Base-by-base conservation (phyloP, 1,140 invertebrate genomes). In the Gryllus bimaculatus region DNA sequence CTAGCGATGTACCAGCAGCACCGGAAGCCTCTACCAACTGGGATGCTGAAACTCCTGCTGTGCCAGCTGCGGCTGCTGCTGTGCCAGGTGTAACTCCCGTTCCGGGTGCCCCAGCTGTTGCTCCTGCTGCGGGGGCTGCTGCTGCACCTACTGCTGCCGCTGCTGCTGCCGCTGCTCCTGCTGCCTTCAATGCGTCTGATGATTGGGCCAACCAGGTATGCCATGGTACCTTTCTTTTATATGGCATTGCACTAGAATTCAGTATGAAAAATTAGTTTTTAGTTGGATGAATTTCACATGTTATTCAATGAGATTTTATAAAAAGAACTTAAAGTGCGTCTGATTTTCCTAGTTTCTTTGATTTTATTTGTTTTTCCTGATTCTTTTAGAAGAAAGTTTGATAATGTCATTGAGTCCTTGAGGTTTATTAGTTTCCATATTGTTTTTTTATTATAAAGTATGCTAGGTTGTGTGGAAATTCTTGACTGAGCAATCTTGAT, bases 91-190 rank as follows among this genome's bases (percentile, higher is more conserved):
- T 82, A 80, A 82, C 82, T 77, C 79, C 54, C 7, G 54, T 66
- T 2, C 10, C 54, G 10, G 54, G 54, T 3, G 77, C 83, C 83
- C 79, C 84, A 39, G 54, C 79, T 82, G 54, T 66, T 66, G 54
- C 54, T 66, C 10, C 54, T 81, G 82, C 83, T 77, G 80, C 85
- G 81, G 79, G 87, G 83, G 83, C 87, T 83, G 83, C 87, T 86
- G 88, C 89, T 86, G 87, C 92, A 87, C 83, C 86, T 88, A 85
- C 90, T 89, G 78, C 83, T 78, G 81, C 84, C 48, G 77, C 83
- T 78, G 81, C 84, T 48, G 81, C 83, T 74, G 81, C 84, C 48
- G 49, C 85, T 20, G 82, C 78, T 76, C 83, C 86, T 47, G 80
- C 82, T n/a, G 48, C 81, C 8, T 75, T 80, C 54, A 81, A 84